Evolutionary conservation across 2,888 invertebrate species (phyloP), one percentile per base, ranked within the genome.

Genomic region (Spicauda simplicius): DNA sequence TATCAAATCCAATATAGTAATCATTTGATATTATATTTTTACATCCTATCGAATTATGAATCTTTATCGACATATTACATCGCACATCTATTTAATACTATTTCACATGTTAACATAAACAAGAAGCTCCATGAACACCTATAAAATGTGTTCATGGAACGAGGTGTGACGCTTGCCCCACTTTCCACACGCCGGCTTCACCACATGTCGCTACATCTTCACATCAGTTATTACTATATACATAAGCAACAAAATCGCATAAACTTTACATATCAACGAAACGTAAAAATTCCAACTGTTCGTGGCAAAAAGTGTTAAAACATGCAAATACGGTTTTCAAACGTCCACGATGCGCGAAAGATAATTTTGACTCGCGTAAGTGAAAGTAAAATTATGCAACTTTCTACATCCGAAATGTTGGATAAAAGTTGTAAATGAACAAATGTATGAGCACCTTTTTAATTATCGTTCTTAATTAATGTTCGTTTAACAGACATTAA

Each of bases 361-460:
- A 87, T 88, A 84, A 88, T 85, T 89, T 87, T 75, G 78, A 79
- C 72, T 77, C 74, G 72, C 77, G 77, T 78, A 76, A 89, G 91
- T 89, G 91, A 93, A 93, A 91, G 93, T 90, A 77, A 86, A 84
- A 87, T 93, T 91, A 93, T 86, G 93, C 90, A 93, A 93, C 91
- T 92, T 91, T 92, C 91, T 89, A 88, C 64, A 33, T n/a, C 45
- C 45, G 55, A 65, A 61, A 16, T 57, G 20, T 30, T 61, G 60
- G 30, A 57, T 37, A 45, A 41, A 59, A 48, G 12, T 56, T 41
- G 60, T 66, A 50, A 66, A 66, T 66, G 48, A 33, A 55, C 16
- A 25, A 50, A 61, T 50, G n/a, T 61, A 25, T 53, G 61, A 56
- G n/a, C 48, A 20, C 19, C 16, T 52, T 37, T 20, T 30, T 48